Conservation (phyloP, 1,140 invertebrate species). For the Drosophila mayri region DNA sequence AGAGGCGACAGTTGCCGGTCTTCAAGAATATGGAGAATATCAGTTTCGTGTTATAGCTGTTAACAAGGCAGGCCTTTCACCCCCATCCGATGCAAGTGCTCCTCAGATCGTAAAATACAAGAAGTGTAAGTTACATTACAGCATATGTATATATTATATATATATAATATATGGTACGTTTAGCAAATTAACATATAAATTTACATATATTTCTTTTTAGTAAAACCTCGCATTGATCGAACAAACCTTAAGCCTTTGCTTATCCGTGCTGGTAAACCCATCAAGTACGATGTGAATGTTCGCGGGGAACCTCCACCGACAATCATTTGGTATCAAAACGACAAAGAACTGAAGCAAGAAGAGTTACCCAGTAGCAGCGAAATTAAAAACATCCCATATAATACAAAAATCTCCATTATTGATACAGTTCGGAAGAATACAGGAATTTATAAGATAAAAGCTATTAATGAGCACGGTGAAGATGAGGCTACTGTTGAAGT, state of each 20-base stretch:
- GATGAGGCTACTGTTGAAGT: constrained; percentile 97
- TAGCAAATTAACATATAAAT: not conserved
- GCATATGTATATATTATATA: not conserved
- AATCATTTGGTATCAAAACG: constrained; percentile 91
- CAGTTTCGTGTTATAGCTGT: constrained; percentile 98
- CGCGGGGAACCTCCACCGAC: constrained; percentile 97
- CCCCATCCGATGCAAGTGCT: constrained; percentile 97
- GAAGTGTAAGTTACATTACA: constrained; percentile 89
- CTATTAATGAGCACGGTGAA: constrained; percentile 95
- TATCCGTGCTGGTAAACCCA: constrained; percentile 95
- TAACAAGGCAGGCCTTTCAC: constrained; percentile 97
- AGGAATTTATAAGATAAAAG: constrained; percentile 95
- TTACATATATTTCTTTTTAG: constrained; percentile 71
- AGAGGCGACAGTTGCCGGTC: constrained; percentile 92
- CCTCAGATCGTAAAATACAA: constrained; percentile 96
- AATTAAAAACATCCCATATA: constrained; percentile 96
- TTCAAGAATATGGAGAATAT: constrained; percentile 96
- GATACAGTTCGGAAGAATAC: constrained; percentile 94
- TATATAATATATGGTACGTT: not conserved
- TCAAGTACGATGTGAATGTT: constrained; percentile 97
- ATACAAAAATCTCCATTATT: constrained; percentile 95
- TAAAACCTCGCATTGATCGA: constrained; percentile 98
- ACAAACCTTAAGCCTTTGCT: constrained; percentile 96
- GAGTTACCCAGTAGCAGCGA: constrained; percentile 89
- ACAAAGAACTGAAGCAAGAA: constrained; percentile 86